Conservation (phyloP, 2,888 invertebrate species). For the Mythimna albipuncta region DNA sequence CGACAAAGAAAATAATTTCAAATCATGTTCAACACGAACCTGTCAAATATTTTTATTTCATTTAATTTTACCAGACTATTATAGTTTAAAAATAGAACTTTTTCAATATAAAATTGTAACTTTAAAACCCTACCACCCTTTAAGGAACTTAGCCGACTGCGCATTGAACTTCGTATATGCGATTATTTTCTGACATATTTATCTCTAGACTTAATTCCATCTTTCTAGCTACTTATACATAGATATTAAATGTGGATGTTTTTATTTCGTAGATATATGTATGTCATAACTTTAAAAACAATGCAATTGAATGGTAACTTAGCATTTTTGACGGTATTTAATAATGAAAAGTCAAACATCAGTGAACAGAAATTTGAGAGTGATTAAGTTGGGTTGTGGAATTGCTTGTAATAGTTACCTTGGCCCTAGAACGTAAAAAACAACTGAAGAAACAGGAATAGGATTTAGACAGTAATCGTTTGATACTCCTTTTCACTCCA, state of each 20-base stretch:
- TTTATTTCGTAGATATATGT: slow-evolving; percentile 53
- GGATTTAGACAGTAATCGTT: no score
- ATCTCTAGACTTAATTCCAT: slow-evolving; percentile 55
- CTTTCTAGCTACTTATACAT: slow-evolving; percentile 53
- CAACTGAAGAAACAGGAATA: no score
- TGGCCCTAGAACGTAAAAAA: no score
- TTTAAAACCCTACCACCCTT: background rate
- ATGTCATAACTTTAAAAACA: slow-evolving; percentile 50
- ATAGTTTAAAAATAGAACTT: no score
- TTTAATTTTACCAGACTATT: background rate
- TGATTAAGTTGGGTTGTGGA: background rate
- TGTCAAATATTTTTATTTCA: background rate
- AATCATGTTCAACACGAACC: background rate
- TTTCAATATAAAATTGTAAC: no score
- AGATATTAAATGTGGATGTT: slow-evolving; percentile 53
- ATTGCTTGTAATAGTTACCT: no score
- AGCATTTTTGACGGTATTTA: background rate
- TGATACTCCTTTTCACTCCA: no score
- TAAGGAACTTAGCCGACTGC: slow-evolving; percentile 45
- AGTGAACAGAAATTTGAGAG: background rate
- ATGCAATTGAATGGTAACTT: no score
- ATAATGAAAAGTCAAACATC: background rate
- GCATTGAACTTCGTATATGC: slow-evolving; percentile 51
- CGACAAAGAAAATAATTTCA: slow-evolving; percentile 16
- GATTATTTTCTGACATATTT: slow-evolving; percentile 61